Evolutionary conservation across 2,888 invertebrate species (phyloP).

Genomic region (Drosophila leonis): DNA sequence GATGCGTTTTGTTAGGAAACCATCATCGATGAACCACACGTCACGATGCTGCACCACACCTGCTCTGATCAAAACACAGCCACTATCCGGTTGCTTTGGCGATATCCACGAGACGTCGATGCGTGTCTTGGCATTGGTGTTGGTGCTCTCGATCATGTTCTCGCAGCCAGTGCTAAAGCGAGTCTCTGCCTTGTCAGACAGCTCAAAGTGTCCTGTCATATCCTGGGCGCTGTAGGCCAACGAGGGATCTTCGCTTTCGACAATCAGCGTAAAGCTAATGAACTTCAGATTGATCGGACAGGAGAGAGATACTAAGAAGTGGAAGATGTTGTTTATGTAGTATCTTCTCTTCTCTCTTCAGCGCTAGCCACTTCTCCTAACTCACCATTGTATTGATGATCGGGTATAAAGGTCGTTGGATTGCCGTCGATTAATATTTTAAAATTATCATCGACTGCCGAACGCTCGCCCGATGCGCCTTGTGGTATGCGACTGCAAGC

Average conservation of each 20-base stretch:
- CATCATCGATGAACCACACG: constrained; percentile 93
- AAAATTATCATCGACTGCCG: constrained; percentile 89
- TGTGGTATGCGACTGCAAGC: constrained; percentile 86
- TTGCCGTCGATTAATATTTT: constrained; percentile 89
- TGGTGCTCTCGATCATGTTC: constrained; percentile 93
- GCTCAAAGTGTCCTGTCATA: constrained; percentile 88
- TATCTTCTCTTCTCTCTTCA: background rate
- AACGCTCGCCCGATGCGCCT: constrained; percentile 85
- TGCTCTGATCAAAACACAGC: constrained; percentile 93
- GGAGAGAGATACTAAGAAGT: constrained; percentile 87
- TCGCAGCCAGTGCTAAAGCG: constrained; percentile 91
- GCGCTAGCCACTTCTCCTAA: background rate
- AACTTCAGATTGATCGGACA: constrained; percentile 90
- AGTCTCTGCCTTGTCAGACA: constrained; percentile 90
- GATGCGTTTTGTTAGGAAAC: constrained; percentile 89
- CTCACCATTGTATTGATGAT: constrained; percentile 90
- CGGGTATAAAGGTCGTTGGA: constrained; percentile 89
- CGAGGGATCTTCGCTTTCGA: constrained; percentile 88
- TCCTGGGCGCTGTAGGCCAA: constrained; percentile 81
- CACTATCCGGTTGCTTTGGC: constrained; percentile 89
- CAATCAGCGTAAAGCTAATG: constrained; percentile 92
- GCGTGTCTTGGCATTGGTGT: constrained; percentile 90
- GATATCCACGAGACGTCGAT: constrained; percentile 93
- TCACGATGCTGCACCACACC: constrained; percentile 91
- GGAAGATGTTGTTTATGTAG: background rate